These are phyloP conservation scores for Nysson spinosus DNA, from an alignment of 2,888 invertebrate species.

Conservation along the genomic window DNA sequence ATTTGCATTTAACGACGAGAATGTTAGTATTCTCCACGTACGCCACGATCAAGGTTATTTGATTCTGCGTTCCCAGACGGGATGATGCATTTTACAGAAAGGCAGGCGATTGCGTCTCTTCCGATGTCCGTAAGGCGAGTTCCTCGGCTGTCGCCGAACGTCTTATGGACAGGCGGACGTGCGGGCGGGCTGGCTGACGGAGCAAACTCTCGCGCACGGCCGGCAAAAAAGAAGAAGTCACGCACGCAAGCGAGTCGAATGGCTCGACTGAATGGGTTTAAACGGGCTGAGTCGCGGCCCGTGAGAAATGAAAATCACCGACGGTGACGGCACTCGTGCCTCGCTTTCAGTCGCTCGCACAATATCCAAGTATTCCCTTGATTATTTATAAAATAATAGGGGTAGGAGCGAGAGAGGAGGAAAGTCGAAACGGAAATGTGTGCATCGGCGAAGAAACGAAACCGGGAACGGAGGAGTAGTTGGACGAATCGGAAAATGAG, in stretches of 20 bases:
- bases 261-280: conserved; percentile 34
- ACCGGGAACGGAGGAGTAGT: not conserved
- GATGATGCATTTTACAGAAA: conserved; percentile 23
- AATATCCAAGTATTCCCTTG: conserved; percentile 45
- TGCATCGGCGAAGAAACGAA: not conserved
- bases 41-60: conserved; percentile 30
- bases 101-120: conserved; percentile 3
- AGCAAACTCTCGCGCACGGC: conserved; percentile 6
- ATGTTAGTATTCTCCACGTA: conserved; percentile 17
- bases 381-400: conserved; percentile 55
- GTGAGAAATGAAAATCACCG: conserved; percentile 56
- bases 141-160: not conserved
- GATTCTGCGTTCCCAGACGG: conserved; percentile 24
- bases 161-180: not conserved
- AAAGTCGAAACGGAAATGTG: conserved; percentile 12
- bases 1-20: not conserved
- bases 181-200: conserved; percentile 7
- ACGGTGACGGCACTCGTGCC: conserved; percentile 24
- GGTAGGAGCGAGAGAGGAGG: conserved; percentile 10
- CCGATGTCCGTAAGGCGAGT: not conserved
- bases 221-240: conserved; percentile 37
- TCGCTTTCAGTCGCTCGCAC: conserved; percentile 29
- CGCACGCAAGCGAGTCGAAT: conserved; percentile 34
- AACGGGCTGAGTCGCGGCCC: conserved; percentile 29
- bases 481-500: conserved; percentile 37